Evolutionary conservation across 2,113 vertebrate species (phyloP).

Genomic region (Tamias sibiricus): DNA sequence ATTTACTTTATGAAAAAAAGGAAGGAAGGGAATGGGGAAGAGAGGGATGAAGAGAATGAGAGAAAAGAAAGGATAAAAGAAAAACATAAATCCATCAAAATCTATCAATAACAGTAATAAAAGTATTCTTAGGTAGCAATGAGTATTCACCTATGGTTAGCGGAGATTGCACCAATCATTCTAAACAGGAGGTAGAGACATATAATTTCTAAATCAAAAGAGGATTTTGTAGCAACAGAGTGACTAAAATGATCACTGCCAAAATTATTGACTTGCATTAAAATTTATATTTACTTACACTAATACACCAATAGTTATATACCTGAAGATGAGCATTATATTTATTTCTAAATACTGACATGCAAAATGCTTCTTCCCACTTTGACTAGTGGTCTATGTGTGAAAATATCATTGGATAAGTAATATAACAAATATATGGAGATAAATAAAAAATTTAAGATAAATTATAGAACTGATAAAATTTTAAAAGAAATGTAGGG

Average conservation of each 20-base stretch:
- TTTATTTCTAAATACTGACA: conserved; percentile 3
- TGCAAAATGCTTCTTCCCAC: neutral
- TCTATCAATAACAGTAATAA: neutral
- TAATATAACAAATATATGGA: neutral
- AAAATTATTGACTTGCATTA: neutral
- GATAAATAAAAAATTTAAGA: neutral
- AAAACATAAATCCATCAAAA: neutral
- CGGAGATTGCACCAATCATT: neutral
- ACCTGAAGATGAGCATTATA: neutral
- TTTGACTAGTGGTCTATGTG: neutral
- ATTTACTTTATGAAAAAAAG: neutral
- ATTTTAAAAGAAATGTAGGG: neutral
- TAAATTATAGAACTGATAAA: neutral
- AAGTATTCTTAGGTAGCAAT: neutral
- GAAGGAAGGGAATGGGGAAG: neutral
- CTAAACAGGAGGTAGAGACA: neutral
- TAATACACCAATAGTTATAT: conserved; percentile 19
- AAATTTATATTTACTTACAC: neutral
- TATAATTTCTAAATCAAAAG: conserved; percentile 7
- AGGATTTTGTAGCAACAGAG: neutral
- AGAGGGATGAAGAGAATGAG: neutral
- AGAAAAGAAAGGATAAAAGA: neutral
- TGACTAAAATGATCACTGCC: neutral
- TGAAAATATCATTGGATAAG: neutral
- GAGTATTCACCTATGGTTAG: neutral